A percentile compares a stretch with the other conserved stretches of the same genome.
Conservation (phyloP, 2,888 invertebrate species). For the Prionchulus punctatus region DNA sequence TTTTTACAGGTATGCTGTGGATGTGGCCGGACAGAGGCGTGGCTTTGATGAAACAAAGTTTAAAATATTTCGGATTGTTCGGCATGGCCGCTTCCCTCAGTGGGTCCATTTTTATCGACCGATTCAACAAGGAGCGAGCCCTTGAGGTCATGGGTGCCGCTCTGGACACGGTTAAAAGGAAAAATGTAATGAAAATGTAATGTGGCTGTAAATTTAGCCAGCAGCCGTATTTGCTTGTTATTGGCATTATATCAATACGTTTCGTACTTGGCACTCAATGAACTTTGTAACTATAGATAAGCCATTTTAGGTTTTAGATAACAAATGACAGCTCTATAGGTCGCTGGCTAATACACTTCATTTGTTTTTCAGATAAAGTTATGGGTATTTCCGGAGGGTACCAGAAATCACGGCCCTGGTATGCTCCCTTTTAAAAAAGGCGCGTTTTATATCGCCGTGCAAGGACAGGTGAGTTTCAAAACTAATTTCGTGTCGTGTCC, state of each 20-base stretch:
- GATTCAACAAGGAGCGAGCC: conserved; percentile 19
- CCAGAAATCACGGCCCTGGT: conserved; percentile 58
- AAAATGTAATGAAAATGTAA: no score
- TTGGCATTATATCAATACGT: no score
- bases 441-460: conserved; percentile 80
- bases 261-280: no score
- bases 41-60: conserved; percentile 25
- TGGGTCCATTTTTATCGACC: conserved; percentile 21
- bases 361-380: conserved; percentile 51
- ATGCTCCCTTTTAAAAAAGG: conserved; percentile 90
- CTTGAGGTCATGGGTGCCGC: no score
- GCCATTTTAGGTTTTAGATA: no score
- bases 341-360: no score
- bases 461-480: conserved; percentile 35
- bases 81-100: conserved; percentile 22
- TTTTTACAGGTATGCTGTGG: conserved; percentile 16
- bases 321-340: no score
- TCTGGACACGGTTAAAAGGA: no score
- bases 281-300: no score
- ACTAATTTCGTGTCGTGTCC: not conserved
- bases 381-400: conserved; percentile 89
- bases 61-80: conserved; percentile 21
- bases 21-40: conserved; percentile 26
- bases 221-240: no score
- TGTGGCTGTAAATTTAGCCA: no score